Evolutionary conservation across 2,113 vertebrate species (phyloP), one percentile per base, ranked within the genome.

Genomic region (Nanorana parkeri): DNA sequence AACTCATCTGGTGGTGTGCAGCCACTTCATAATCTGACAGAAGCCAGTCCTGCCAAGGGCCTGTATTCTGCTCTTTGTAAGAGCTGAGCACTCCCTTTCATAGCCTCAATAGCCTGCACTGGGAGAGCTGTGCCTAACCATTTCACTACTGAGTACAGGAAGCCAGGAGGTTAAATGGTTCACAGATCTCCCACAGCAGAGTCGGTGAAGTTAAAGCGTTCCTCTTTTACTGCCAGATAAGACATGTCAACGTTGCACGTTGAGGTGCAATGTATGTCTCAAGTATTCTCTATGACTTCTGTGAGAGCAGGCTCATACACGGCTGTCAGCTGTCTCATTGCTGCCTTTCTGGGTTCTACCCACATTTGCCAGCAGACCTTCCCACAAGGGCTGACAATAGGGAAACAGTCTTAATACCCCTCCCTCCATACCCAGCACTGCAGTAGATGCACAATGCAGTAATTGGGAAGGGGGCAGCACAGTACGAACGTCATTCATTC

Each of bases 51-150:
- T 68, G 71, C 72, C 68, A 47, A 36, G 80, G 80, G 80, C 80
- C 80, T 83, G 64, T 76, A 83, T 83, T 76, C 72, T 76, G 80
- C 80, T 83, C 80, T 76, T 83, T 76, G 72, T 83, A 83, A 83
- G 80, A 83, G 80, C 80, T 51, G 80, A 76, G 72, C 80, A 68
- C 80, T 83, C 71, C 80, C 63, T 76, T 32, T 58, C 52, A 41
- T 83, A 83, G 64, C 80, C 80, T 83, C 71, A 68, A 75, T 64
- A 76, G 65, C 73, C 64, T 83, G 80, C 80, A 83, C 52, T 60
- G 58, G 55, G 80, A 72, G 69, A 76, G 19, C 55, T 68, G 61
- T 67, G 63, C 64, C 36, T 83, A 67, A 76, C 54, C 61, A 68
- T 65, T 75, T 75, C 58, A 52, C 80, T 82, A 72, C 71, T 60